Evolutionary conservation across 1,140 invertebrate species (phyloP).

Genomic region (Pseudomyrmex gracilis): DNA sequence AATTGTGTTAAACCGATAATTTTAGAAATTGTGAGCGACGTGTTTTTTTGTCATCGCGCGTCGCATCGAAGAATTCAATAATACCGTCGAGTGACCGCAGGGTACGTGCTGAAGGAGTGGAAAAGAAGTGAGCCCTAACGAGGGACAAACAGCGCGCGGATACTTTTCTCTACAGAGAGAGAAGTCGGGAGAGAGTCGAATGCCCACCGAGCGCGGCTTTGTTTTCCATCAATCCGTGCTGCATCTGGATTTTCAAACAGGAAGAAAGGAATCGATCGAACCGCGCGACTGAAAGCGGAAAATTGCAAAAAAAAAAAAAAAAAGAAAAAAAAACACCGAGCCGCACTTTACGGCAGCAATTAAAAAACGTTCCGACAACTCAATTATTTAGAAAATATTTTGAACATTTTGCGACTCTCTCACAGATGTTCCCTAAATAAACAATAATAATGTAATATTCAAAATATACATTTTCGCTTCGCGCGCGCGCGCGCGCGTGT

Average conservation of each 20-base stretch:
- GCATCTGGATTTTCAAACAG: slow-evolving; percentile 50
- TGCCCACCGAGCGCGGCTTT: slow-evolving; percentile 36
- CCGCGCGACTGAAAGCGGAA: slow-evolving; percentile 1
- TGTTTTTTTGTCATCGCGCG: not conserved
- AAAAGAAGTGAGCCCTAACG: slow-evolving; percentile 25
- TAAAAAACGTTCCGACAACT: not conserved
- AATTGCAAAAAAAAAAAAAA: not conserved
- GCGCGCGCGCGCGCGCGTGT: not conserved
- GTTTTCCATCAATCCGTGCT: slow-evolving; percentile 44
- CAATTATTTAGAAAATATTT: not conserved
- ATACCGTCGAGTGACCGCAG: slow-evolving; percentile 26
- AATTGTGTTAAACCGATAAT: no score
- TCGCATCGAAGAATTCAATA: slow-evolving; percentile 32
- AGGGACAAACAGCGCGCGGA: slow-evolving; percentile 27
- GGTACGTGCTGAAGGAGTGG: slow-evolving; percentile 49
- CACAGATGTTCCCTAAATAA: not conserved
- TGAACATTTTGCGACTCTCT: not conserved
- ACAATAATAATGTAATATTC: slow-evolving; percentile 20
- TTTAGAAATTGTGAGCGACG: not conserved
- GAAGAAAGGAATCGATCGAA: slow-evolving; percentile 9
- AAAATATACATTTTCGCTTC: not conserved
- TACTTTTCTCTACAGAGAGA: slow-evolving; percentile 39
- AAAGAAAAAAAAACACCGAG: not conserved
- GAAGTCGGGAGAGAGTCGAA: slow-evolving; percentile 14
- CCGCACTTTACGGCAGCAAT: not conserved